Evolutionary conservation across 1,140 invertebrate species (phyloP).

Genomic region (Neotoxoptera formosana): DNA sequence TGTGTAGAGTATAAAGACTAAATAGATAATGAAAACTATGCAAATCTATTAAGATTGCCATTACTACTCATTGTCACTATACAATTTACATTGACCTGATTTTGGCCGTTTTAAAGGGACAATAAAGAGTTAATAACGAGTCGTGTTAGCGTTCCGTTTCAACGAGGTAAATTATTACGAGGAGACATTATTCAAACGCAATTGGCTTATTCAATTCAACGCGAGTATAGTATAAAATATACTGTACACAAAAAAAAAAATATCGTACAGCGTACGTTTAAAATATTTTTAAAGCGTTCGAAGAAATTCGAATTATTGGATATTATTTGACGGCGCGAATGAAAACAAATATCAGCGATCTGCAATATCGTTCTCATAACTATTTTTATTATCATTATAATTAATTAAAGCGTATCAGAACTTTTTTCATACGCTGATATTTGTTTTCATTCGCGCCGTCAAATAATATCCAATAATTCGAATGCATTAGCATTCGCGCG

Average conservation of each 20-base stretch:
- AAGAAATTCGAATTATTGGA: neutral
- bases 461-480: neutral
- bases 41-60: neutral
- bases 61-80: neutral
- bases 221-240: no score
- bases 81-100: slow-evolving; percentile 1
- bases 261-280: neutral
- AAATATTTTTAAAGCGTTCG: neutral
- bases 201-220: neutral
- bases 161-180: neutral
- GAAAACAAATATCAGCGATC: no score
- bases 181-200: neutral
- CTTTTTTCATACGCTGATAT: no score
- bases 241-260: neutral
- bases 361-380: no score
- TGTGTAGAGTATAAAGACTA: neutral
- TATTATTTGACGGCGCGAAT: neutral
- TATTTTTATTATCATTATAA: no score
- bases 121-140: neutral
- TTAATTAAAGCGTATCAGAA: no score
- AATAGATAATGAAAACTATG: neutral
- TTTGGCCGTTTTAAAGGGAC: slow-evolving; percentile 8
- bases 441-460: no score
- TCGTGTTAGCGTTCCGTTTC: neutral
- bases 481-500: neutral